These are phyloP conservation scores for Mongoloraphidia duomilia DNA, from an alignment of 2,888 invertebrate species.

Conservation along the genomic window DNA sequence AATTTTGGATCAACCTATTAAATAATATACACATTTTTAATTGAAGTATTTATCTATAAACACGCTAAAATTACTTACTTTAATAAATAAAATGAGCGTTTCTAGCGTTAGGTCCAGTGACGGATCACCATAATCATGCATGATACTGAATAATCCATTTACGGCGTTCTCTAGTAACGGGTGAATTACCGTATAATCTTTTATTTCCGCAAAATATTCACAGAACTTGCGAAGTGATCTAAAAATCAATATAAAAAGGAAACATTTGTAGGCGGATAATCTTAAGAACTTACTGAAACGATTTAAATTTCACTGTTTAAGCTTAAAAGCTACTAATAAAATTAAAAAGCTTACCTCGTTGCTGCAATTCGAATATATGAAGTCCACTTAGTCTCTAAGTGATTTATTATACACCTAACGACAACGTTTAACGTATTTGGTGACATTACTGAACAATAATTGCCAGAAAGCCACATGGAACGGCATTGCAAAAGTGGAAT, in stretches of 20 bases:
- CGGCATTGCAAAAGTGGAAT: conserved; percentile 1
- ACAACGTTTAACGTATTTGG: conserved; percentile 1
- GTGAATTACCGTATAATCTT: background rate
- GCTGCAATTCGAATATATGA: conserved; percentile 1
- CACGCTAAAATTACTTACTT: background rate
- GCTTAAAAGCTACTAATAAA: too few relatives aligned
- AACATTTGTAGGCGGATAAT: too few relatives aligned
- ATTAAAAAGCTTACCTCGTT: background rate
- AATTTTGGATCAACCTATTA: conserved; percentile 37
- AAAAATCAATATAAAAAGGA: background rate
- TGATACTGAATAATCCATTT: background rate
- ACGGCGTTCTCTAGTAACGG: background rate
- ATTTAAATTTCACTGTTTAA: too few relatives aligned
- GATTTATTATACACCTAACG: background rate
- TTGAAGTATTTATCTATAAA: background rate
- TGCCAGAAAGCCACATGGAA: conserved; percentile 2
- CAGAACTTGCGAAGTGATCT: background rate
- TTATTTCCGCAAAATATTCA: background rate
- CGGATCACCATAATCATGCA: background rate
- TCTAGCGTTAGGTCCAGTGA: background rate
- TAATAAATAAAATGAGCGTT: conserved; percentile 1
- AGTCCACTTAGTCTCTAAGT: background rate
- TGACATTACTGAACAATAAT: background rate
- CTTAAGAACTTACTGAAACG: too few relatives aligned
- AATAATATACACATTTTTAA: conserved; percentile 2